Evolutionary conservation across 2,888 invertebrate species (phyloP).

Genomic region (Geophilus truncorum): DNA sequence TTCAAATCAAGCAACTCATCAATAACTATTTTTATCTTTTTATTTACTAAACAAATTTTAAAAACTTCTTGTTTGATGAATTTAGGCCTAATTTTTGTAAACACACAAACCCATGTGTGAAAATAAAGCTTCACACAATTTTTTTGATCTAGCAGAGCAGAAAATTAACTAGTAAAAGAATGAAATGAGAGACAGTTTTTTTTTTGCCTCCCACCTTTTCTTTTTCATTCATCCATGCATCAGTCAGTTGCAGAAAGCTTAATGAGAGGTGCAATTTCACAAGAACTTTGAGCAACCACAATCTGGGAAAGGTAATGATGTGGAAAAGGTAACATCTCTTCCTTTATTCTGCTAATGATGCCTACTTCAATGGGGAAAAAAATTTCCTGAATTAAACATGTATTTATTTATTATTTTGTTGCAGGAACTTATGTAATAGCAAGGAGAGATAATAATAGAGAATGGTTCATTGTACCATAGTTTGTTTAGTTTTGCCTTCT

Average conservation of each 20-base stretch:
- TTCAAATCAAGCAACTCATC: background rate
- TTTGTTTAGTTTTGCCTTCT: too few species aligned
- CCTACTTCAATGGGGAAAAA: background rate
- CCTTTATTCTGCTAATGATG: constrained; percentile 17
- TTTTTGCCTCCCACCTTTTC: background rate
- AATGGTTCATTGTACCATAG: too few species aligned
- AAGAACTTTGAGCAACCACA: constrained; percentile 18
- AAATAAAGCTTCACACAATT: background rate
- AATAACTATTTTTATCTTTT: background rate
- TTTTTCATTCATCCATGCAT: constrained; percentile 18
- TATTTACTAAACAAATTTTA: background rate
- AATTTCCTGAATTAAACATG: background rate
- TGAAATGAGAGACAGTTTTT: background rate
- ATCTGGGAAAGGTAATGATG: constrained; percentile 28
- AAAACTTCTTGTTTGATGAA: background rate
- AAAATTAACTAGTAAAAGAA: constrained; percentile 6
- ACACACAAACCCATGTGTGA: background rate
- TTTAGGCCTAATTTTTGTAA: background rate
- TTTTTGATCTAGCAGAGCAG: background rate
- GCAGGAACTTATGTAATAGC: too few species aligned
- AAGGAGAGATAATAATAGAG: too few species aligned
- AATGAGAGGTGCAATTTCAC: constrained; percentile 29
- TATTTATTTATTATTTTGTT: too few species aligned
- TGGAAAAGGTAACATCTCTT: constrained; percentile 29
- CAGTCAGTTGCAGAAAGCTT: constrained; percentile 28